These are phyloP conservation scores for Euphonia xanthogaster DNA, from an alignment of 2,797 vertebrate species.

Conservation along the genomic window DNA sequence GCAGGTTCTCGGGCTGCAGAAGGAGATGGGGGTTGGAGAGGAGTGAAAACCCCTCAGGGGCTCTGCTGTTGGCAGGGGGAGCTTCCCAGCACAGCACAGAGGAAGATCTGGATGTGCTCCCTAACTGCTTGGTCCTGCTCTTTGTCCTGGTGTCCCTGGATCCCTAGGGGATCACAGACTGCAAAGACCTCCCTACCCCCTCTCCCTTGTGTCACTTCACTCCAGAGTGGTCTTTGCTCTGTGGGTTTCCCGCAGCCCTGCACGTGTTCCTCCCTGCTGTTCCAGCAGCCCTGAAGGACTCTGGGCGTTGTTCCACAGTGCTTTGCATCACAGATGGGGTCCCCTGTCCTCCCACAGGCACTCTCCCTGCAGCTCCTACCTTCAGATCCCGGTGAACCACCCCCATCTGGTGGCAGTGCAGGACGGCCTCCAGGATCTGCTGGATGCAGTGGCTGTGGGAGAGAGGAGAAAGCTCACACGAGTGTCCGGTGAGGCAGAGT, in stretches of 20 bases:
- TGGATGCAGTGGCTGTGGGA: slow-evolving; percentile 90
- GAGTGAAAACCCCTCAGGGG: fast-evolving
- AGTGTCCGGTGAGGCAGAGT: background rate
- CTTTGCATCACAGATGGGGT: background rate
- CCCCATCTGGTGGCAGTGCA: slow-evolving; percentile 98
- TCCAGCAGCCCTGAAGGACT: background rate
- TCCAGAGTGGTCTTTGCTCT: background rate
- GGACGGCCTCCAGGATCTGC: slow-evolving; percentile 95
- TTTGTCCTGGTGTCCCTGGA: background rate
- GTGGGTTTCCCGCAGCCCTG: background rate
- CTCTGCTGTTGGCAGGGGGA: fast-evolving
- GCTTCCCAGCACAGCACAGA: background rate
- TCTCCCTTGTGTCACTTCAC: background rate
- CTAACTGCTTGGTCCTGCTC: background rate
- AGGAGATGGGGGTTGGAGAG: background rate
- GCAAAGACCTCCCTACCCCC: background rate
- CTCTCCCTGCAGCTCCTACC: slow-evolving; percentile 73
- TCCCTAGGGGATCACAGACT: background rate
- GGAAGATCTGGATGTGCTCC: background rate
- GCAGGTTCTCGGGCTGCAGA: slow-evolving; percentile 91
- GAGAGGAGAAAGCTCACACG: background rate
- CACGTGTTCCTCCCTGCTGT: background rate
- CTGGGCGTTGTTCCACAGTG: background rate
- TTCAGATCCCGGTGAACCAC: slow-evolving; percentile 96
- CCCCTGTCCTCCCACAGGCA: background rate